Base-by-base conservation (phyloP, 2,113 vertebrate species). In the Rhegmatorhina hoffmannsi region DNA sequence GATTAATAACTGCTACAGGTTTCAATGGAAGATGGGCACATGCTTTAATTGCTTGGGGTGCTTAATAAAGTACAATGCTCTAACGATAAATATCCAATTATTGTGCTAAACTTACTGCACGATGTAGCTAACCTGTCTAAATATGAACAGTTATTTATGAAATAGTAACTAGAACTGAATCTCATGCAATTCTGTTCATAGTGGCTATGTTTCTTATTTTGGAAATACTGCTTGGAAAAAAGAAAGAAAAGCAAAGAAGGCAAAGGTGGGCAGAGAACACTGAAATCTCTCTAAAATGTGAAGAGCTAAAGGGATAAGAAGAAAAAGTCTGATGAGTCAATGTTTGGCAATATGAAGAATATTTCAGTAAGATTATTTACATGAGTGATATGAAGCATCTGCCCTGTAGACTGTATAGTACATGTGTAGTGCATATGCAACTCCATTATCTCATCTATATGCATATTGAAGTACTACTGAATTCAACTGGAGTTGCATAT, bases 1-100 rank as follows among this genome's bases (percentile, higher is more conserved):
- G 77, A 89, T 90, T 91, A 94, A 91, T 96, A 95, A 86, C 84
- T 93, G 49, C 47, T 80, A 40, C 58, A 94, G 55, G 75, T 88
- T 93, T 83, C 70, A 73, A 26, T 2, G 4, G 70, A 92, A 91
- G 82, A 95, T 67, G 59, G 46, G 56, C 87, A 91, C 64, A 46
- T 31, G 13, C 72, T 88, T 92, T 95, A 94, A 95, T 95, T 95
- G 82, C 75, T 80, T 52, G 63, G 83, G 91, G 74, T 47, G 60
- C 55, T 28, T n/a, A 55, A 80, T 87, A 85, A 91, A 92, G 83
- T n/a, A 80, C 63, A 91, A 15, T 80, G 43, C 66, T 33, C 49
- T 49, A 89, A 79, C 46, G 89, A 82, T 89, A 95, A 84, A 72
- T 83, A 91, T 55, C 89, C 91, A 94, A 92, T 69, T 13, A 73